Conservation (phyloP, 2,113 vertebrate species). For the Seriola quinqueradiata region DNA sequence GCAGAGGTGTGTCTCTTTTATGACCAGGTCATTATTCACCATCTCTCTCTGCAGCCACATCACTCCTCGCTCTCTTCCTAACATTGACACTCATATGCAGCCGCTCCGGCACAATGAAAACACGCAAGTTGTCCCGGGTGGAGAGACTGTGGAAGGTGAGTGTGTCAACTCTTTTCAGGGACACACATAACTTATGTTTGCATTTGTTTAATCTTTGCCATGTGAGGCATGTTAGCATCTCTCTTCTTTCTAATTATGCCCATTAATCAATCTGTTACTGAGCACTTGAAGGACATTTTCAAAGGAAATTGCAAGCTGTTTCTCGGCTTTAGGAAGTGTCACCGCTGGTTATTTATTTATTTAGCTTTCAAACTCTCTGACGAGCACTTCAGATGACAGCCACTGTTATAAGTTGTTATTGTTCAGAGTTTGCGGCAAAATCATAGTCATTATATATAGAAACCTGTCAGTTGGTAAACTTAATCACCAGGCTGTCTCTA, state of each 20-base stretch:
- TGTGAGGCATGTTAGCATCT: background rate
- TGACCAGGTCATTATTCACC: constrained; percentile 74
- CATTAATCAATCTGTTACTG: constrained; percentile 45
- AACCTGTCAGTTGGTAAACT: constrained; percentile 39
- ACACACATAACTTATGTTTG: background rate
- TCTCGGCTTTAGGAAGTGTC: constrained; percentile 35
- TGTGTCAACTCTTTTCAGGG: constrained; percentile 2
- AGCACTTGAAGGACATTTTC: constrained; percentile 34
- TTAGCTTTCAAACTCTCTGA: constrained; percentile 60
- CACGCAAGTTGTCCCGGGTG: constrained; percentile 88
- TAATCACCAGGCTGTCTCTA: constrained; percentile 18
- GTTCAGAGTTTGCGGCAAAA: constrained; percentile 33
- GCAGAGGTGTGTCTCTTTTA: constrained; percentile 86
- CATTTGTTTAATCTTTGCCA: background rate
- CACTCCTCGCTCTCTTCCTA: constrained; percentile 43
- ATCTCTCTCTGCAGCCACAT: constrained; percentile 56
- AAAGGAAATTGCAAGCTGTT: constrained; percentile 46
- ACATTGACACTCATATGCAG: constrained; percentile 19
- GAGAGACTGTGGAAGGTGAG: constrained; percentile 93
- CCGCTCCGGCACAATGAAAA: constrained; percentile 84
- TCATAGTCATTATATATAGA: constrained; percentile 31
- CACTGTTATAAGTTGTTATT: constrained; percentile 27
- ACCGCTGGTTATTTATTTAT: constrained; percentile 47
- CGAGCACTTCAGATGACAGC: constrained; percentile 54
- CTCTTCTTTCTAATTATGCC: constrained; percentile 21